These are phyloP conservation scores for Erythrolamprus reginae DNA, from an alignment of 2,113 vertebrate genomes.

Conservation along the genomic window DNA sequence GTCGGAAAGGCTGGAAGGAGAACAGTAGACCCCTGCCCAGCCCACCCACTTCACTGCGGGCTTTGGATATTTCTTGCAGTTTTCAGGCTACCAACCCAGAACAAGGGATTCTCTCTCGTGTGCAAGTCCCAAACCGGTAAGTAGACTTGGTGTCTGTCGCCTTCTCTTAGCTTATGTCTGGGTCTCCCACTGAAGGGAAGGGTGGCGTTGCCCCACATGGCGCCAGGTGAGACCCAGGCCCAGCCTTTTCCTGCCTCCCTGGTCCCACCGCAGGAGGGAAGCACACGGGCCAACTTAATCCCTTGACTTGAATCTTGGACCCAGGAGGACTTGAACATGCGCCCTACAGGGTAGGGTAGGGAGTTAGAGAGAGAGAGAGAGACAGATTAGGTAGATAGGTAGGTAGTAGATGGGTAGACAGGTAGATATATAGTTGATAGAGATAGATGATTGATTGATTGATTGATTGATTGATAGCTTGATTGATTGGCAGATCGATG, in stretches of 20 bases:
- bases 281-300: not conserved
- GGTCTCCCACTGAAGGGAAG: not conserved
- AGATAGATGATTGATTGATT: no score
- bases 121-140: not conserved
- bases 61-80: not conserved
- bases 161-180: not conserved
- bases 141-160: not conserved
- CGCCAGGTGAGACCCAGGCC: not conserved
- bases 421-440: no score
- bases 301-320: not conserved
- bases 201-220: not conserved
- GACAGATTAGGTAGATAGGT: no score
- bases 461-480: no score
- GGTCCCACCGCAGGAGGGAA: no score
- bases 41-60: not conserved
- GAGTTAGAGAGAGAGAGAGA: no score
- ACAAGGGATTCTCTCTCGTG: not conserved
- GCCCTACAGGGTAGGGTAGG: no score
- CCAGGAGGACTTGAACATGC: no score
- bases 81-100: not conserved
- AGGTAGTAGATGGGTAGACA: no score
- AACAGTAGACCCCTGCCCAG: not conserved
- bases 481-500: no score
- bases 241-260: not conserved
- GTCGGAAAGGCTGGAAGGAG: not conserved